phyloP scores from a whole-genome alignment of 1,140 invertebrate species.

The Antheraea pernyi region DNA sequence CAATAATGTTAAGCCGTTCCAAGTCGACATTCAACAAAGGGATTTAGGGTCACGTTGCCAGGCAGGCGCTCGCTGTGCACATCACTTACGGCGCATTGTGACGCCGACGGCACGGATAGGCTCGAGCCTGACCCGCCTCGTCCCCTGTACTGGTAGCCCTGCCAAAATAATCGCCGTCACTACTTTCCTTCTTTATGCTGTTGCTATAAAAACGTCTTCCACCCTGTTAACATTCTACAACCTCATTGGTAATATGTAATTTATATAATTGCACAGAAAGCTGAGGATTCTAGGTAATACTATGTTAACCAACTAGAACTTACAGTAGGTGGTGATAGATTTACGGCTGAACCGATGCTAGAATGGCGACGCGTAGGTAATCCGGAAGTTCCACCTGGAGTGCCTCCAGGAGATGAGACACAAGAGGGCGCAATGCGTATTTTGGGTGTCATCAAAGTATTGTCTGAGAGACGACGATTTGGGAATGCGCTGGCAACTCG shows the following conservation, averaged over 20 bases:
- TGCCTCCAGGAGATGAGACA: constrained; percentile 90
- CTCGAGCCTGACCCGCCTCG: constrained; percentile 85
- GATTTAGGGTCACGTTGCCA: constrained; percentile 46
- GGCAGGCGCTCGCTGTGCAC: constrained; percentile 43
- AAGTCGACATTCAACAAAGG: constrained; percentile 60
- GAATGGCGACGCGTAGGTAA: constrained; percentile 92
- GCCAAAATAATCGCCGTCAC: constrained; percentile 69
- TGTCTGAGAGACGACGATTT: constrained; percentile 92
- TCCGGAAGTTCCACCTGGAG: constrained; percentile 85
- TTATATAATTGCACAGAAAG: too few species aligned
- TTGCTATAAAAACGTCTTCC: too few species aligned
- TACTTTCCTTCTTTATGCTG: constrained; percentile 12
- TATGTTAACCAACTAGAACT: constrained; percentile 39
- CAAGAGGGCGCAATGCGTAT: constrained; percentile 92
- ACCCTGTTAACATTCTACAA: too few species aligned
- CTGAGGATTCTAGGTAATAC: too few species aligned
- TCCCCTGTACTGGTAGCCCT: constrained; percentile 73
- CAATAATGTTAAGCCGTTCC: constrained; percentile 60
- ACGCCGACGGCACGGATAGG: constrained; percentile 86
- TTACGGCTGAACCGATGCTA: constrained; percentile 91
- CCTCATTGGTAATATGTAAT: too few species aligned
- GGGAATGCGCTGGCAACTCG: constrained; percentile 87
- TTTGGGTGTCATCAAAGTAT: constrained; percentile 94
- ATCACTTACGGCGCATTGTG: constrained; percentile 81
- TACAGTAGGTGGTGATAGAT: constrained; percentile 93